phyloP scores from a whole-genome alignment of 2,888 invertebrate species.

The Prosopocoilus inquinatus region DNA sequence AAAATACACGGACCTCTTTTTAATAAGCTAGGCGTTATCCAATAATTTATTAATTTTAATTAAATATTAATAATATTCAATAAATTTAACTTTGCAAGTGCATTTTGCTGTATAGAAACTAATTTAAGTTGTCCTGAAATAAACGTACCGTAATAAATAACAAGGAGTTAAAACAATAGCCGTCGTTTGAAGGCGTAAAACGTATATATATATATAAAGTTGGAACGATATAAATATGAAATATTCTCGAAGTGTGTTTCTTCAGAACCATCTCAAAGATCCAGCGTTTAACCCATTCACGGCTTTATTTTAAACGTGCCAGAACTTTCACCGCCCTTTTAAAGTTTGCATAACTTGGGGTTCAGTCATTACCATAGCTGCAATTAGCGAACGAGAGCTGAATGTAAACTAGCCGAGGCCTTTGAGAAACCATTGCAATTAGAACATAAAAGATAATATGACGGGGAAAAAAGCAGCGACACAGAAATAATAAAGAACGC shows the following conservation, averaged over 20 bases:
- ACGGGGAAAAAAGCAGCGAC: slow-evolving; percentile 44
- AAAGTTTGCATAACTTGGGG: slow-evolving; percentile 46
- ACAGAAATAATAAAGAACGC: slow-evolving; percentile 47
- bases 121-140: too few relatives aligned
- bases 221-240: background rate
- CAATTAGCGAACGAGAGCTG: slow-evolving; percentile 44
- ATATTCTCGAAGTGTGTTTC: background rate
- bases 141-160: too few relatives aligned
- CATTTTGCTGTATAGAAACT: too few relatives aligned
- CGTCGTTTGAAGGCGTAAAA: background rate
- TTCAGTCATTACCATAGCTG: slow-evolving; percentile 41
- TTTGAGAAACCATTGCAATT: slow-evolving; percentile 43
- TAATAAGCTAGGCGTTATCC: too few relatives aligned
- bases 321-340: slow-evolving; percentile 40
- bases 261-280: background rate
- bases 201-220: background rate
- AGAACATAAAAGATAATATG: slow-evolving; percentile 46
- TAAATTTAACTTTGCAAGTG: too few relatives aligned
- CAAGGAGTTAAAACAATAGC: too few relatives aligned
- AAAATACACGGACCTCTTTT: too few relatives aligned
- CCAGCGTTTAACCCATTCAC: slow-evolving; percentile 5
- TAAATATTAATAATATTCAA: too few relatives aligned
- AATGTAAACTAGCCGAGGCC: slow-evolving; percentile 43
- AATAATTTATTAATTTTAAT: too few relatives aligned
- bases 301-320: slow-evolving; percentile 37